Evolutionary conservation across 2,888 invertebrate genomes (phyloP), one percentile per base, ranked within the genome.

Genomic region (Diploptera punctata): DNA sequence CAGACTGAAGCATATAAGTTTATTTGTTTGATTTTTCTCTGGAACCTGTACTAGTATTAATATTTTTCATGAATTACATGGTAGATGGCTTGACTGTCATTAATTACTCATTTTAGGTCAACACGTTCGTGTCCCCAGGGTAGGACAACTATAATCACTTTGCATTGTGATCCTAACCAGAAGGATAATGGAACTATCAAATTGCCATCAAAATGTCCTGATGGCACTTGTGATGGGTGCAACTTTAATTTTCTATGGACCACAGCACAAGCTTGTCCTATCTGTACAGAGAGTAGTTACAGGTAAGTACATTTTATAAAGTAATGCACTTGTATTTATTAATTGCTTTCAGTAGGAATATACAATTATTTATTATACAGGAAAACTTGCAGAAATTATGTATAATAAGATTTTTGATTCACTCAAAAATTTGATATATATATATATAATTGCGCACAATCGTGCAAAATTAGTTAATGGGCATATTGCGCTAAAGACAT

Each of bases 161-260:
- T 87, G 57, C 79, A 85, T 21, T 88, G 88, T 80, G 84, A 85
- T 75, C 80, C 83, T 2, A 80, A 79, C 44, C 74, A 79, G 61
- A 76, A 78, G 29, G 80, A 78, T n/a, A 77, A 78, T 71, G 81
- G 80, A 1, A 76, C 76, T 16, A 79, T 80, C 71, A 73, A 78
- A 24, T 79, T 85, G 44, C 86, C 86, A 3, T 81, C 83, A 1
- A 82, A 82, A 70, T 87, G 87, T 78, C 82, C 84, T 0, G 86
- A 86, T 79, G 88, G 87, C 7, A 89, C 88, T 1, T 89, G 88
- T 79, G 87, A 89, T 79, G 89, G 89, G 1, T 89, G 89, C 78
- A 83, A 83, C 69, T 89, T 86, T 78, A 84, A 86, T 78, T 84
- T 87, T 77, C 77, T 86, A 75, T 86, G 86, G 86, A 79, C 77